Evolutionary conservation across 1,140 invertebrate species (phyloP), one percentile per base, ranked within the genome.

Genomic region (Dermatophagoides farinae): DNA sequence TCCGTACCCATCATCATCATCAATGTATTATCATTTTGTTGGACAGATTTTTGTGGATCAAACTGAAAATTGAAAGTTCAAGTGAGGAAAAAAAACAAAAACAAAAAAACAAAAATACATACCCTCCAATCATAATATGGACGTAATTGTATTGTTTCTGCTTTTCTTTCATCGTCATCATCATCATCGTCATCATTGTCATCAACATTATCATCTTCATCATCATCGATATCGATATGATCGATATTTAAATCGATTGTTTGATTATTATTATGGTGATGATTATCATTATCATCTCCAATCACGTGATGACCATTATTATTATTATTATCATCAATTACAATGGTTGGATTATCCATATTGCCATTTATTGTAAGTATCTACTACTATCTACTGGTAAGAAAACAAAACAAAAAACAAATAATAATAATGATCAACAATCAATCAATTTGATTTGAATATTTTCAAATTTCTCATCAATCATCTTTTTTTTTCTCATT

Each of bases 51-150:
- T n/a, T n/a, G 16, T 57, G 1, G 8, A 46, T 53, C 16, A 57
- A 40, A 41, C 31, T 31, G 8, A 31, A 2, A 2, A 8, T 2
- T 2, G 8, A 31, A 31, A 31, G 31, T 31, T 31, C 31, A 31
- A 2, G 8, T 31, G 53, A 43, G n/a, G 14, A 0, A 25, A 41
- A 41, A 40, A 6, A 57, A 18, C 14, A 16, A 14, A n/a, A 14
- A 53, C 9, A 41, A 57, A 5, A 38, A 40, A 41, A n/a, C 8
- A 31, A 4, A 31, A 8, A 31, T 8, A 31, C 31, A 61, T 40
- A 64, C 63, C n/a, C 37, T 50, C 23, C 43, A 64, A 43, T 64
- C 63, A 11, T 61, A 18, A 38, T 49, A 64, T 9, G 63, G 63
- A 6, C 61, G 54, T 31, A 64, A 39, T 9, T 57, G 55, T 40